Percentiles rank a stretch among this genome's conserved stretches.
Conservation (phyloP, 1,140 invertebrate genomes). For the Plutomurus gul region DNA sequence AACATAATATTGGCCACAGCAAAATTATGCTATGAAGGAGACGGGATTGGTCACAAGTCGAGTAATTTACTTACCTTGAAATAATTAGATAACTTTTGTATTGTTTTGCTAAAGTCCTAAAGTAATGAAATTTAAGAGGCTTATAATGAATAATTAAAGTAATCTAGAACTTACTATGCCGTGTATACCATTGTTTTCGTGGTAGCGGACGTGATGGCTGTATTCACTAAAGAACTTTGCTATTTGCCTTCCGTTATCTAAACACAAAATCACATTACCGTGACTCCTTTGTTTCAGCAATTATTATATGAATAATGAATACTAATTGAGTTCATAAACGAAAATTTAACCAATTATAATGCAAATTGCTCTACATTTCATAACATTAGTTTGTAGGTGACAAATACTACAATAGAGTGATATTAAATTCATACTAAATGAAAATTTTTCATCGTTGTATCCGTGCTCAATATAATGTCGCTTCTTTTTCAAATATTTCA, state of each 20-base stretch:
- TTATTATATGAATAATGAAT: too few relatives aligned
- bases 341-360: too few relatives aligned
- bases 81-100: neutral
- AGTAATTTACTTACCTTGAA: neutral
- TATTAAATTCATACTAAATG: constrained; percentile 38
- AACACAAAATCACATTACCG: too few relatives aligned
- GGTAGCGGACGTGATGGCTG: constrained; percentile 43
- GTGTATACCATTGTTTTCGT: constrained; percentile 45
- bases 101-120: neutral
- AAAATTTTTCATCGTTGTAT: constrained; percentile 48
- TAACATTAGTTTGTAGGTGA: too few relatives aligned
- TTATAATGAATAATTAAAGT: neutral
- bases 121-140: neutral
- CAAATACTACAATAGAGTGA: too few relatives aligned
- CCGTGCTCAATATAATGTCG: constrained; percentile 48
- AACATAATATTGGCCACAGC: too few relatives aligned
- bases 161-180: constrained; percentile 40
- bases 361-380: too few relatives aligned
- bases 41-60: neutral
- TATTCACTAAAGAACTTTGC: constrained; percentile 45
- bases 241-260: constrained; percentile 47
- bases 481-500: constrained; percentile 36
- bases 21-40: too few relatives aligned
- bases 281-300: too few relatives aligned
- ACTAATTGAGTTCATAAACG: too few relatives aligned